Evolutionary conservation across 2,113 vertebrate genomes (phyloP), one percentile per base, ranked within the genome.

Genomic region (Madoqua kirkii): DNA sequence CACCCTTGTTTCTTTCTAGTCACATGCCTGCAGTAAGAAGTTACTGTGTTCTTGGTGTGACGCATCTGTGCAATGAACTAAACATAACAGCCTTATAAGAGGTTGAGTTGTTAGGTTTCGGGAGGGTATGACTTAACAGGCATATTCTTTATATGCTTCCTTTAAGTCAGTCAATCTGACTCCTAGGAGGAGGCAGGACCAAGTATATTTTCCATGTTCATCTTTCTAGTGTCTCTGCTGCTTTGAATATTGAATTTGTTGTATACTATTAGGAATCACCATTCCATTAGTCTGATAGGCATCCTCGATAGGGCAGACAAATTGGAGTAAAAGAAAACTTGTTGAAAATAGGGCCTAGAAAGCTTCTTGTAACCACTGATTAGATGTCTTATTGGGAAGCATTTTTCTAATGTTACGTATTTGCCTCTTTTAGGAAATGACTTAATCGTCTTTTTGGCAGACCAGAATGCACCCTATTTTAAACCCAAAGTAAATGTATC

Each of bases 391-490:
- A 64, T 16, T 21, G 27, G 27, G 57, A 89, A 86, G 43, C n/a
- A 40, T 62, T 27, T 95, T 60, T 15, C 82, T 96, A 89, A 97
- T 91, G 27, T 62, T 43, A 43, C 3, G 3, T 89, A 97, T 97
- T 97, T 48, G 13, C 48, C 85, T 97, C 16, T 98, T 99, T 98
- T 98, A 99, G 99, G 99, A 87, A 99, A 99, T 97, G 99, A 99
- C 64, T 95, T 99, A 98, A 92, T 99, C 93, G 99, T 99, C 91
- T 99, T 99, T 97, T 96, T 99, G 98, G 99, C 99, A 98, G 99
- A 99, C 98, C 98, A 99, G 81, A 99, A 99, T 87, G 97, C 98
- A 0, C 99, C 99, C 50, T 99, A 99, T 98, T 99, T 99, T 97
- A 99, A 99, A 97, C 99, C 99, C 71, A 99, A 99, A 98, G 98